These are phyloP conservation scores for Diachrysia chrysitis DNA, from an alignment of 2,888 invertebrate genomes.

Conservation along the genomic window DNA sequence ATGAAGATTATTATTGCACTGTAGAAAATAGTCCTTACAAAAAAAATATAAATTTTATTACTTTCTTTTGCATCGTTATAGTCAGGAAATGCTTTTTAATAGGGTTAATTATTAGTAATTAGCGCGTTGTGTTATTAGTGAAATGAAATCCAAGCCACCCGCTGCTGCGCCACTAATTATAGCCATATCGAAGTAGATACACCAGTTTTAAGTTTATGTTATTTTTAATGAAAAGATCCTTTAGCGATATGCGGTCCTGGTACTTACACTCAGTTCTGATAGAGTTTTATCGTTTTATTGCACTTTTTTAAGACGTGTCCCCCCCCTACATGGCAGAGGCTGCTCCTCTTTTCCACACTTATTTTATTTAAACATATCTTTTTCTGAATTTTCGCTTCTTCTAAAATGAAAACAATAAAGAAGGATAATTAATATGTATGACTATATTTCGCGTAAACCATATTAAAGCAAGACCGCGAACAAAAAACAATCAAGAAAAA, in stretches of 20 bases:
- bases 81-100: conserved; percentile 13
- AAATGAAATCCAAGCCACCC: conserved; percentile 30
- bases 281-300: not conserved
- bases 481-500: no score
- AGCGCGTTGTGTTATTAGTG: conserved; percentile 17
- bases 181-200: conserved; percentile 21
- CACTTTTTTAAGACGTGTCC: no score
- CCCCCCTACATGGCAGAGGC: no score
- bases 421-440: no score
- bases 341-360: no score
- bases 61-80: not conserved
- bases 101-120: conserved; percentile 41
- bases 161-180: conserved; percentile 17
- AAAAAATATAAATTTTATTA: not conserved
- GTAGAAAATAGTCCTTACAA: not conserved
- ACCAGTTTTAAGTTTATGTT: conserved; percentile 34
- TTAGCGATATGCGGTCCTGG: conserved; percentile 23
- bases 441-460: not conserved
- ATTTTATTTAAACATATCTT: no score
- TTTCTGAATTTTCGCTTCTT: no score
- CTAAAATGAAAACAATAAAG: no score
- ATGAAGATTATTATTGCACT: not conserved
- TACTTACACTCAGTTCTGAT: conserved; percentile 6
- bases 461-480: no score
- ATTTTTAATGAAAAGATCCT: conserved; percentile 35